Percentiles rank a stretch among this genome's conserved stretches.
phyloP scores from a whole-genome alignment of 2,797 vertebrate genomes.

The Channallabes apus region DNA sequence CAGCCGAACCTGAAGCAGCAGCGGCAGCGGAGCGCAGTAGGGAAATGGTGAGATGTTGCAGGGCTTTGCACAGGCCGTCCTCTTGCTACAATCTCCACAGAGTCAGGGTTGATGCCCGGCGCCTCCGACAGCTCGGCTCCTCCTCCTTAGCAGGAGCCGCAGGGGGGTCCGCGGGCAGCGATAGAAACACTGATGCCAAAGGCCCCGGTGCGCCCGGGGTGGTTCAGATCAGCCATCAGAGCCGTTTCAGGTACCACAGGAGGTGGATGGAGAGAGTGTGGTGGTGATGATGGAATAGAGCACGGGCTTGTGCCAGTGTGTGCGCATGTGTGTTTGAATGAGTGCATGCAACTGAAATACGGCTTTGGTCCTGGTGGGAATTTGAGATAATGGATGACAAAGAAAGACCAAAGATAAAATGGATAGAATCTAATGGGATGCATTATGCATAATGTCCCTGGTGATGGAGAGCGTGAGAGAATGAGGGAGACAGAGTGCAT shows the following conservation, averaged over 20 bases:
- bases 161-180: slow-evolving; percentile 62
- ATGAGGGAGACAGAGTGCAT: neutral
- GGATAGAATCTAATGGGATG: slow-evolving; percentile 19
- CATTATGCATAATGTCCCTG: neutral
- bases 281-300: slow-evolving; percentile 40
- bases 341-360: neutral
- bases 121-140: slow-evolving; percentile 69
- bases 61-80: slow-evolving; percentile 72
- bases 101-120: slow-evolving; percentile 80
- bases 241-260: slow-evolving; percentile 80
- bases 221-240: slow-evolving; percentile 69
- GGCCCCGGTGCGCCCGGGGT: slow-evolving; percentile 61
- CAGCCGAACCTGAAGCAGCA: slow-evolving; percentile 76
- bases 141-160: slow-evolving; percentile 56
- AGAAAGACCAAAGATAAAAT: neutral
- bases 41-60: slow-evolving; percentile 92
- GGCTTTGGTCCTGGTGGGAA: neutral
- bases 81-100: slow-evolving; percentile 80
- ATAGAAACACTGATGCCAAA: slow-evolving; percentile 58
- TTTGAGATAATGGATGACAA: neutral
- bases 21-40: slow-evolving; percentile 65
- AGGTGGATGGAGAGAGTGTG: slow-evolving; percentile 37
- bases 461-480: neutral
- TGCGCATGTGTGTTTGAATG: slow-evolving; percentile 18
- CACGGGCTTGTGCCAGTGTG: slow-evolving; percentile 19